Base-by-base conservation (phyloP, 2,797 vertebrate genomes). In the Pseudochirops cupreus region DNA sequence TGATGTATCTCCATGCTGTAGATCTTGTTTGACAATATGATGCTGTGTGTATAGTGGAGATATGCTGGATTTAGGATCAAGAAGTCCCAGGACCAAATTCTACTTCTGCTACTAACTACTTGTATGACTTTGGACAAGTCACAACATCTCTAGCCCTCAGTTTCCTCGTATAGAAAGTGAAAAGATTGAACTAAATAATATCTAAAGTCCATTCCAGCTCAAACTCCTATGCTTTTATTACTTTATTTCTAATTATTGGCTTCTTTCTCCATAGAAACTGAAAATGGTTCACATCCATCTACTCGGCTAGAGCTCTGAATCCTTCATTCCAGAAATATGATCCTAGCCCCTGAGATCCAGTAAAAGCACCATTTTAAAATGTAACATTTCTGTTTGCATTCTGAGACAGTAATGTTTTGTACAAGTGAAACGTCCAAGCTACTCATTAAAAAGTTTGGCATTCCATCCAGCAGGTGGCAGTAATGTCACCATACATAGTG, bases 401-500 rank as follows among this genome's bases (percentile, higher is more conserved):
- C 50, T 31, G 5, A 39, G 31, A 58, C 33, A 33, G 33, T 92
- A 46, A 90, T 56, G n/a, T 16, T 24, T 11, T 46, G 39, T 2
- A 62, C 31, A 13, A 93, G 31, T 46, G 93, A 92, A 92, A 92
- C 10, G n/a, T 7, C 16, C 62, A n/a, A 39, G 1, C 92, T 39
- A 90, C 58, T 90, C 26, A 50, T 46, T 50, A 56, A 95, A 62
- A 94, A n/a, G 62, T 31, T 46, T 89, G 39, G 13, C 33, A 56
- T 46, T 54, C 91, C 0, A 94, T 92, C 62, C 62, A 93, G 21
- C 74, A 93, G 90, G 50, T 92, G 91, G 28, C 92, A 93, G 62
- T 7, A 55, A 67, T 39, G 12, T 74, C 67, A 92, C 53, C 74
- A 92, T 4, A 82, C 52, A 94, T 53, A 11, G 16, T 0, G 0